Percentiles rank a stretch among this genome's conserved stretches.
phyloP scores from a whole-genome alignment of 1,140 invertebrate species.

The Bombyx mandarina region DNA sequence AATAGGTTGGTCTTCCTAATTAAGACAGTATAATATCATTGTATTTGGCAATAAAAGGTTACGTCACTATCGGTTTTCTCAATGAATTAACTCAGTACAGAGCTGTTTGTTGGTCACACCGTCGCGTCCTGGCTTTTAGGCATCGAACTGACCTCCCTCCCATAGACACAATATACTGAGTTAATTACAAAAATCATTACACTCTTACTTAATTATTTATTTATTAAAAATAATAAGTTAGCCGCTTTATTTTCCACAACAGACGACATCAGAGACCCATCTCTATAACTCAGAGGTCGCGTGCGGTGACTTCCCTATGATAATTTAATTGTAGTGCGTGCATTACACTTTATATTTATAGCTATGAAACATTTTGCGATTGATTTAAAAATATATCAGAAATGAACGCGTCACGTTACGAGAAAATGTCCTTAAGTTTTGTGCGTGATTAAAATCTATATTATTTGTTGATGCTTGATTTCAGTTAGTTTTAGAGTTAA shows the following conservation, averaged over 20 bases:
- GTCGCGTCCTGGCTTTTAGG: background rate
- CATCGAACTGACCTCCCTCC: background rate
- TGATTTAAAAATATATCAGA: too few relatives aligned
- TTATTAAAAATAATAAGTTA: background rate
- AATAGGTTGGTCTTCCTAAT: background rate
- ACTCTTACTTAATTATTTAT: background rate
- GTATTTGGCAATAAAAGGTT: background rate
- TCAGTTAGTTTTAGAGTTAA: too few relatives aligned
- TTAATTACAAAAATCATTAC: background rate
- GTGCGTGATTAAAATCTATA: too few relatives aligned
- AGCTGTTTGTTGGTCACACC: background rate
- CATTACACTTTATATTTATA: slow-evolving; percentile 29
- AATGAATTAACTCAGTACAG: background rate
- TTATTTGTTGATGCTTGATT: too few relatives aligned
- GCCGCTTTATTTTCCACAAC: background rate
- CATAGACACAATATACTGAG: background rate
- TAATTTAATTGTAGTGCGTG: slow-evolving; percentile 61
- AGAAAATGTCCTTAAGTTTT: too few relatives aligned
- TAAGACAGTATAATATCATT: background rate
- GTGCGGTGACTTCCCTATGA: slow-evolving; percentile 51
- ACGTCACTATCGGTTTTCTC: background rate
- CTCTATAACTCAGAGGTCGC: slow-evolving; percentile 41
- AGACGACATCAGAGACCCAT: slow-evolving; percentile 16
- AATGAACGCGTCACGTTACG: background rate
- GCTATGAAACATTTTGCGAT: slow-evolving; percentile 5